phyloP scores from a whole-genome alignment of 2,888 invertebrate genomes.

The Andrena chrysosceles region DNA sequence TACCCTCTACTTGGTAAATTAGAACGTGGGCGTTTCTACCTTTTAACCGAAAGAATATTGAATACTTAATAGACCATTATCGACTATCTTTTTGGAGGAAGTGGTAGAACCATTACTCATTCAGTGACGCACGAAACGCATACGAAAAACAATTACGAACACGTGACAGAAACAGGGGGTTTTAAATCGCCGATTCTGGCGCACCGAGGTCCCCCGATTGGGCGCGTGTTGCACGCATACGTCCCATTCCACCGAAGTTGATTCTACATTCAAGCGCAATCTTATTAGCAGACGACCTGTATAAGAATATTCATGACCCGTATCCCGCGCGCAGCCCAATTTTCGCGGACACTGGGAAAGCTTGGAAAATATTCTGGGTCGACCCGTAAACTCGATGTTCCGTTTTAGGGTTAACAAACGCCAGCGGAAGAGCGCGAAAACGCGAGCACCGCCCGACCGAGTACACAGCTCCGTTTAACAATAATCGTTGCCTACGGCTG shows the following conservation, averaged over 20 bases:
- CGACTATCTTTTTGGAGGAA: neutral
- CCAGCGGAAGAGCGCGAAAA: neutral
- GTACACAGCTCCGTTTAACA: constrained; percentile 7
- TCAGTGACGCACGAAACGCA: neutral
- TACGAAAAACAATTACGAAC: neutral
- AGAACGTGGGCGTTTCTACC: neutral
- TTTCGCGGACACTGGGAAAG: constrained; percentile 10
- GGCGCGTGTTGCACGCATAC: neutral
- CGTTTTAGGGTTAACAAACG: constrained; percentile 12
- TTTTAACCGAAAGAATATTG: neutral
- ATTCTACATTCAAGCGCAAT: constrained; percentile 34
- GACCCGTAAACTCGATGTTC: constrained; percentile 17
- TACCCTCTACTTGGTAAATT: neutral
- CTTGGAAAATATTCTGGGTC: constrained; percentile 15
- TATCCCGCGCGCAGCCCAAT: constrained; percentile 12
- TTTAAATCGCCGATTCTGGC: neutral
- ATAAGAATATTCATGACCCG: constrained; percentile 53
- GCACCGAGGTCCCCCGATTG: neutral
- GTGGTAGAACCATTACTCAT: neutral
- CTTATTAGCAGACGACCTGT: constrained; percentile 38
- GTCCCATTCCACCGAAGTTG: constrained; percentile 4
- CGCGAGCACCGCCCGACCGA: neutral
- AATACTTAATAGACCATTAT: neutral
- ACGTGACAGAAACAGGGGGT: neutral
- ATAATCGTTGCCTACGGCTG: constrained; percentile 7